Evolutionary conservation across 2,113 vertebrate genomes (phyloP), one percentile per base, ranked within the genome.

Genomic region (Lonchura striata): DNA sequence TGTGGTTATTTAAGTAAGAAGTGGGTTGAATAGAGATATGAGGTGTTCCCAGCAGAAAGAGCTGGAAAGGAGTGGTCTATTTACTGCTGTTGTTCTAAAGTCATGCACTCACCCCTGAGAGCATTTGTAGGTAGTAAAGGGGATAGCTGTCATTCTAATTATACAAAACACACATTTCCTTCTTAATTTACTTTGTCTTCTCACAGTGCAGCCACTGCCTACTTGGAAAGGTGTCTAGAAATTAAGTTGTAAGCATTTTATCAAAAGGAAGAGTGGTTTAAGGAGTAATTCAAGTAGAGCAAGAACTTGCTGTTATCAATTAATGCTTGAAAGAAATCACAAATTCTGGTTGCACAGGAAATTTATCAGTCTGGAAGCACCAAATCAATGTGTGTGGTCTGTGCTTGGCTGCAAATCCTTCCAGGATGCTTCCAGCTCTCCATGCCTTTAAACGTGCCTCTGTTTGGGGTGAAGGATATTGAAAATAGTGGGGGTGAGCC

Each of bases 1-100:
- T 86, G 96, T 91, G 94, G 78, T 92, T 97, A 69, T 95, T 91
- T 64, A 66, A 92, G 81, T 70, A 60, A 92, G 87, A 93, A 96
- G 92, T 80, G 72, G 52, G 79, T n/a, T 90, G 95, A 91, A 52
- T 3, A 85, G 87, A 90, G 82, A 84, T 88, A 92, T 0, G 80
- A 86, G 64, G 15, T 70, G 50, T 79, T 96, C 75, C 83, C 35
- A 53, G 49, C 82, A 79, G 76, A 80, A 81, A 49, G 47, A 33
- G 37, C 68, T 42, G 44, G 41, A 94, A 54, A 86, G 64, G 65
- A 78, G 59, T 16, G 18, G 16, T 71, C 10, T 86, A 19, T 49
- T 92, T 69, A 33, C 23, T 81, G 52, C 39, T 91, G 59, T 5
- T 92, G 60, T 57, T 78, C 54, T n/a, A 52, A 68, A 83, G 68